Percentiles rank a stretch among this genome's conserved stretches.
Conservation (phyloP, 2,113 vertebrate genomes). For the Hemichromis elongatus region DNA sequence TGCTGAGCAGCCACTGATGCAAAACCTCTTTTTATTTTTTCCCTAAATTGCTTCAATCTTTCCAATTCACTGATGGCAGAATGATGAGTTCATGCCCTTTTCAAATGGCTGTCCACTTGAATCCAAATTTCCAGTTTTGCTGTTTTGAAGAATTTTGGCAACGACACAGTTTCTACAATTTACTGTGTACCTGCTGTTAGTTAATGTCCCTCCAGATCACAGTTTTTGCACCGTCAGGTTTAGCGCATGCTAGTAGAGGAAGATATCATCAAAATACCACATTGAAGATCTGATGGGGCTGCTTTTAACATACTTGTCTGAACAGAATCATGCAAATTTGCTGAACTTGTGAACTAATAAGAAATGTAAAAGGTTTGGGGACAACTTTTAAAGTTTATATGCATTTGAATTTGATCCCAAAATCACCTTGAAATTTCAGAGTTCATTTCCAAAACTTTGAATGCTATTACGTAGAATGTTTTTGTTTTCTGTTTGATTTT, state of each 20-base stretch:
- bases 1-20: constrained; percentile 15
- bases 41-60: constrained; percentile 1
- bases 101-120: neutral
- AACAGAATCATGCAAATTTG: neutral
- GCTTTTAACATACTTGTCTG: neutral
- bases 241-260: neutral
- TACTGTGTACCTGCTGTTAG: neutral
- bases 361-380: neutral
- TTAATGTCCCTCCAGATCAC: neutral
- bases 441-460: neutral
- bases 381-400: neutral
- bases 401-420: neutral
- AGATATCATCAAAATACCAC: neutral
- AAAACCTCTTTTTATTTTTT: neutral
- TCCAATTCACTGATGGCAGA: neutral
- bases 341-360: neutral
- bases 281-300: neutral
- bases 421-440: neutral
- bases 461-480: neutral
- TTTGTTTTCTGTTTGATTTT: neutral
- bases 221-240: neutral
- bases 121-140: neutral
- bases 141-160: neutral
- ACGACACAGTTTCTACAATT: neutral
- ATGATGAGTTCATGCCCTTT: neutral